These are phyloP conservation scores for Coregonus clupeaformis DNA, from an alignment of 2,113 vertebrate genomes.

Conservation along the genomic window DNA sequence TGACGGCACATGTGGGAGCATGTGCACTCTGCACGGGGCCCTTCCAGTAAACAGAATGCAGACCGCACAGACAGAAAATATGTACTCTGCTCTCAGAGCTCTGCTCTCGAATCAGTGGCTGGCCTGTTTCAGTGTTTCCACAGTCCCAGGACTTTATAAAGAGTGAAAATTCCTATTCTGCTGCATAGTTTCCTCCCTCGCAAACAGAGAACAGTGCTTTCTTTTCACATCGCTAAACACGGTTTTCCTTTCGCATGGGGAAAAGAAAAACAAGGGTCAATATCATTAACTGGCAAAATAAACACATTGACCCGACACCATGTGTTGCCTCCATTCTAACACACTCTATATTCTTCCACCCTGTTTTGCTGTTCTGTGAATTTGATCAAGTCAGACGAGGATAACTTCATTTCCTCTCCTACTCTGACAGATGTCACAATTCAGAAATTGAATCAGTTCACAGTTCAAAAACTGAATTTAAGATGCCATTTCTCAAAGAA, in stretches of 20 bases:
- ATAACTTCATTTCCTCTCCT: conserved; percentile 39
- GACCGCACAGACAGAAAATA: conserved; percentile 77
- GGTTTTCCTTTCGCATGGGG: conserved; percentile 49
- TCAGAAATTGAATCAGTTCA: conserved; percentile 10
- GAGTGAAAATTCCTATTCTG: conserved; percentile 53
- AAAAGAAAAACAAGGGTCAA: conserved; percentile 37
- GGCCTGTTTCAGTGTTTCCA: conserved; percentile 76
- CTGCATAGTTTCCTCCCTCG: conserved; percentile 50
- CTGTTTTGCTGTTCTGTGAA: conserved; percentile 27
- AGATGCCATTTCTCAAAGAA: conserved; percentile 2
- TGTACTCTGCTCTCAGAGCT: conserved; percentile 65
- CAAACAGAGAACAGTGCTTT: conserved; percentile 57
- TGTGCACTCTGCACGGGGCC: conserved; percentile 62
- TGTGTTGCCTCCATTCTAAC: conserved; percentile 50
- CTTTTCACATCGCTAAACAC: conserved; percentile 56
- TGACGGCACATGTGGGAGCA: conserved; percentile 71
- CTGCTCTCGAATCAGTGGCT: conserved; percentile 69
- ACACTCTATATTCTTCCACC: background rate
- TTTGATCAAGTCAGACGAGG: conserved; percentile 1
- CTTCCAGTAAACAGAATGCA: conserved; percentile 76
- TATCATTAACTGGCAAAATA: conserved; percentile 46
- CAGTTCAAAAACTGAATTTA: conserved; percentile 9
- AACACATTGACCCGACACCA: conserved; percentile 33
- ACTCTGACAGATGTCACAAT: conserved; percentile 9
- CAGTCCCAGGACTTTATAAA: conserved; percentile 56